phyloP scores from a whole-genome alignment of 2,797 vertebrate genomes.

The Anguilla obscura region DNA sequence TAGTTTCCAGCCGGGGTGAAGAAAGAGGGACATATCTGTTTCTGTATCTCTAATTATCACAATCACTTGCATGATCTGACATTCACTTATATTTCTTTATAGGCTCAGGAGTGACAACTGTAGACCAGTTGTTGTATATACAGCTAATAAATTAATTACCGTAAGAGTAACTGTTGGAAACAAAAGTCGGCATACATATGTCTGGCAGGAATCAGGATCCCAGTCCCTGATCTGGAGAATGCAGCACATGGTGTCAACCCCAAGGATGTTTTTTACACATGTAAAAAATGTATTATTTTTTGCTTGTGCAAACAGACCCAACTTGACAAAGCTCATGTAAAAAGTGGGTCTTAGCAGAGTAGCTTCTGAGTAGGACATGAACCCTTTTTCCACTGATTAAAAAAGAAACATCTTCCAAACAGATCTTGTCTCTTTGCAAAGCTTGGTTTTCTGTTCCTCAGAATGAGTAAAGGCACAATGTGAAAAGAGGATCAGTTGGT shows the following conservation, averaged over 20 bases:
- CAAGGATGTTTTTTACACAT: background rate
- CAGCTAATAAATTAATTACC: background rate
- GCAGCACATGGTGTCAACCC: background rate
- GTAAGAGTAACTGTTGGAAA: background rate
- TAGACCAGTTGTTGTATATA: background rate
- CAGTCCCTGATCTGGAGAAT: background rate
- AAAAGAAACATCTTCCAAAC: background rate
- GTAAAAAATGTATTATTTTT: background rate
- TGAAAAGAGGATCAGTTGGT: background rate
- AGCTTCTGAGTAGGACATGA: background rate
- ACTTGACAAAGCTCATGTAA: background rate
- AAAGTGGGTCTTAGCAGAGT: too few relatives aligned
- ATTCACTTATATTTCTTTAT: background rate
- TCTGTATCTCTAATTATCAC: background rate
- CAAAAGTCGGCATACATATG: background rate
- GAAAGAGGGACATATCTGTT: background rate
- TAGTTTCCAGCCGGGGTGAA: background rate
- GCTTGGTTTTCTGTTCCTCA: background rate
- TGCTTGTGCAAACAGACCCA: background rate
- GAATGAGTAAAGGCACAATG: background rate
- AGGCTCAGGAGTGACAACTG: background rate
- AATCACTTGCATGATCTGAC: background rate
- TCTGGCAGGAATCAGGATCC: background rate
- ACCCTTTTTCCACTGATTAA: background rate
- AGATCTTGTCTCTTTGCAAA: background rate